Conservation (phyloP, 1,140 invertebrate genomes). For the Drosophila mauritiana region DNA sequence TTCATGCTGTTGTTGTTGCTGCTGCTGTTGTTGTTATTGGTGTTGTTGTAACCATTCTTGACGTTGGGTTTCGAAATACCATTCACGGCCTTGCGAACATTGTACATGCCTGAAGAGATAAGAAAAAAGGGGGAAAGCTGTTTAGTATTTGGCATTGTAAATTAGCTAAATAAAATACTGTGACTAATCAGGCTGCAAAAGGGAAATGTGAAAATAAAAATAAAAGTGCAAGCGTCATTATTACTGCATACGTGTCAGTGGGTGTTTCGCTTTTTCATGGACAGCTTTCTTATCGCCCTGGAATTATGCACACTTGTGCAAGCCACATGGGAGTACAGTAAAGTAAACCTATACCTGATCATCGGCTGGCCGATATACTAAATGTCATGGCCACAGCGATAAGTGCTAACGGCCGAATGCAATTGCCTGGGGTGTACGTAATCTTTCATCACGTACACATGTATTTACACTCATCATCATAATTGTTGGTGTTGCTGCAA, state of each 20-base stretch:
- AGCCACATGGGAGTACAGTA: constrained; percentile 7
- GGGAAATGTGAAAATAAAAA: constrained; percentile 31
- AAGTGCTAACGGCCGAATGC: constrained; percentile 21
- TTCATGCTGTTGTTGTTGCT: constrained; percentile 21
- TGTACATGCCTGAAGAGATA: constrained; percentile 41
- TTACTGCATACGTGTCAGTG: constrained; percentile 35
- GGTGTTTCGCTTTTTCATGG: constrained; percentile 10
- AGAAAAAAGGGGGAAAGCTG: not conserved
- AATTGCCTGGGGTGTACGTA: not conserved
- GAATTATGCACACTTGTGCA: constrained; percentile 22
- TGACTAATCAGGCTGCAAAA: constrained; percentile 37
- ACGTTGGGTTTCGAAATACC: constrained; percentile 34
- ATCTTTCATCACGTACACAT: too few species aligned
- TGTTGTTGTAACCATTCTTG: constrained; percentile 3
- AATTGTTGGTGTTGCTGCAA: too few species aligned
- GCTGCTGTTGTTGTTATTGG: constrained; percentile 4
- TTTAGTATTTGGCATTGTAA: constrained; percentile 1
- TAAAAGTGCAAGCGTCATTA: constrained; percentile 53
- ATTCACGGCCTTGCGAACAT: constrained; percentile 44
- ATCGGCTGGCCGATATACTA: constrained; percentile 51
- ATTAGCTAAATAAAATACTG: not conserved
- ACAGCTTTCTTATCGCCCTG: constrained; percentile 36
- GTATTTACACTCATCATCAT: too few species aligned
- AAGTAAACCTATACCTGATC: constrained; percentile 28
- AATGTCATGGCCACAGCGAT: constrained; percentile 57